Base-by-base conservation (phyloP, 2,797 vertebrate genomes). In the Hemitrygon akajei region DNA sequence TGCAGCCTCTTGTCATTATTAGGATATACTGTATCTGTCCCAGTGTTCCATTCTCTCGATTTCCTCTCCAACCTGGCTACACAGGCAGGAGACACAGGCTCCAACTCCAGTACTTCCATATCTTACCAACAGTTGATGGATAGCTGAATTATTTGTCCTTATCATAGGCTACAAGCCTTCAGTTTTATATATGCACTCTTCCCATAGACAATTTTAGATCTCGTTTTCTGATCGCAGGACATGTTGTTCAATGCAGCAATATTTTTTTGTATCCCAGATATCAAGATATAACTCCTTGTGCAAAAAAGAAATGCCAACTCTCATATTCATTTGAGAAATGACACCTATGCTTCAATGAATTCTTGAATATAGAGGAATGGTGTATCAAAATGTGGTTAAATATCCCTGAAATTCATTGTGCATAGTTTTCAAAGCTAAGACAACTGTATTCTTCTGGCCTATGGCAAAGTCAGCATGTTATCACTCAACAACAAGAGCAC, bases 381-480 rank as follows among this genome's bases (percentile, higher is more conserved):
- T 18, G 27, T 25, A 30, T 16, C 27, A 12, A 69, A 63, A 87
- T 27, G 18, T 91, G 69, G 9, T 73, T 66, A 30, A 7, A 69
- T 25, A 73, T 47, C 40, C 47, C 47, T 75, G 73, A 20, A 30
- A 71, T 56, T 93, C 69, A 76, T 76, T 56, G 40, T 76, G 22
- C 37, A 58, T 25, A 75, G 89, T 75, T 93, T 76, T 25, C 71
- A 93, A 58, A 76, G 56, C 27, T 93, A 40, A 71, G 76, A 93
- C n/a, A 37, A 91, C 63, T 60, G 63, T 40, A 91, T 91, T 71
- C 66, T 56, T 30, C 6, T 93, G 69, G 40, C 91, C 47, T 12
- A 93, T 58, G 47, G 71, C 91, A 75, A 76, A 76, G 71, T 75
- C 27, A 93, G 91, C 71, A 93, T 93, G 40, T 76, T 93, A 75